Base-by-base conservation (phyloP, 2,113 vertebrate species). In the Callipepla californica region DNA sequence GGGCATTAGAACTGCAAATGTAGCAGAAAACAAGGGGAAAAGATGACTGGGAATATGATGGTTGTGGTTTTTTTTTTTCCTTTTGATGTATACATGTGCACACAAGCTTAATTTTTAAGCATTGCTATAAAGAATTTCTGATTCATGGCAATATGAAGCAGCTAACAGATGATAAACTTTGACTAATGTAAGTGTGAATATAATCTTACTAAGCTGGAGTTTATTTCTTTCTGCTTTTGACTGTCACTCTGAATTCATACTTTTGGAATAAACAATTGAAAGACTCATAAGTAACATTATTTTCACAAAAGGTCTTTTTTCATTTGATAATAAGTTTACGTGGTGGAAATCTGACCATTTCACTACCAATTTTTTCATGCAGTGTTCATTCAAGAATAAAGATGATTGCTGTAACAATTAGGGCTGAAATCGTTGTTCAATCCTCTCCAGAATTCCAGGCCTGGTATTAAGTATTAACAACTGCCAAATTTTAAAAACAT, bases 41-140 rank as follows among this genome's bases (percentile, higher is more conserved):
- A 44, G 40, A 85, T 11, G 10, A 34, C n/a, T 28, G 72, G 47
- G 72, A 28, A 65, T 34, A 8, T n/a, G 20, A 20, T 30, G 14
- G 6, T 23, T 8, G 3, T 16, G 36, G 36, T 40, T 40, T 53
- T 17, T 79, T 57, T n/a, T n/a, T 47, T 4, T 47, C 57, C 12
- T 70, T 80, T 51, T 40, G 28, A 9, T 30, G 20, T 58, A 61
- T 51, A 21, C 28, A 51, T 21, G 23, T 17, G 32, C 22, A 2
- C 7, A 3, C 9, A 1, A 2, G 15, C 10, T 3, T 5, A 36
- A 19, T 2, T 59, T 65, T 69, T 1, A 57, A 47, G 15, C 23
- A 32, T 4, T 51, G 3, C 20, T 85, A 70, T 28, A 62, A 81
- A 11, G 18, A 4, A 57, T 55, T 89, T 67, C 22, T 66, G 38